Evolutionary conservation across 2,113 vertebrate species (phyloP), one percentile per base, ranked within the genome.

Genomic region (Oryzias melastigma): DNA sequence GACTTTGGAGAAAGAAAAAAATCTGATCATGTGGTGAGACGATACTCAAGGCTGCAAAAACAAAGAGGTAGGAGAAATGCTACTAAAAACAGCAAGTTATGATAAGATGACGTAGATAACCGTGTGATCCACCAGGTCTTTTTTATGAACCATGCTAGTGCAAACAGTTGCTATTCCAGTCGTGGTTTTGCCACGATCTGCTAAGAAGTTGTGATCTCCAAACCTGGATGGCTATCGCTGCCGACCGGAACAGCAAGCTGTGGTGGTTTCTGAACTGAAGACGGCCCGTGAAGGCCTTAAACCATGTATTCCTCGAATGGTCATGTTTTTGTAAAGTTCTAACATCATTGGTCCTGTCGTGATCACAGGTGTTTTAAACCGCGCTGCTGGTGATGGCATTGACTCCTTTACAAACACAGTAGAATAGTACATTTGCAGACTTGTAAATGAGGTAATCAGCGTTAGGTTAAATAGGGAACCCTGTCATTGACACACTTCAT

Each of bases 21-120:
- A 67, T 72, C 75, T 81, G 74, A 85, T 85, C 72, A 82, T 70
- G 78, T 78, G 84, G 76, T 69, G 73, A 84, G 77, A 88, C 80
- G 63, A 88, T 84, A 87, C 74, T 87, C 82, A 86, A 85, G 83
- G 85, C 88, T 87, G 87, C 80, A 86, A 91, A 35, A 85, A 87
- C 82, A 88, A 88, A 87, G 91, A 92, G 90, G 91, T 92, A 92
- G 91, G 89, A 91, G 86, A 87, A 89, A 92, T 92, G 90, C 90
- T 91, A 91, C 91, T 76, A 75, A 81, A 85, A 86, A 87, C 81
- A 84, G 85, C 81, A 74, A 78, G 77, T 78, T 83, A 84, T 75
- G 84, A 78, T 41, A 78, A 82, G 61, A 65, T 48, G 67, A 81
- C 44, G 46, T 71, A 83, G 68, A 73, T 70, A 76, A 62, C 77